Conservation (phyloP, 2,888 invertebrate genomes). For the Petrophora chlorosata region DNA sequence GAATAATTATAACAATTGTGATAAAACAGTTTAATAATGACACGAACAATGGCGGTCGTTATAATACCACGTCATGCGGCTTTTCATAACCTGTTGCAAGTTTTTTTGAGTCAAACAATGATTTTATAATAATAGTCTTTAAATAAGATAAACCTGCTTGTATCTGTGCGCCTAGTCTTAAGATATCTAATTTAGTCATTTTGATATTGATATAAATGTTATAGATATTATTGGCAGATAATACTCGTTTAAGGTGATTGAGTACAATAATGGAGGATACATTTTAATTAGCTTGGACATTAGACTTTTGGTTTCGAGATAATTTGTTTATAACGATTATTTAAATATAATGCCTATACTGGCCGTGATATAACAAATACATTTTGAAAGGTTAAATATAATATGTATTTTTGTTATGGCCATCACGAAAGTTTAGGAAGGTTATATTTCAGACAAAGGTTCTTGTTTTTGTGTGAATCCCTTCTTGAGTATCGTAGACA, state of each 20-base stretch:
- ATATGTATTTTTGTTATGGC: slow-evolving; percentile 10
- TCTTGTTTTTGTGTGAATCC: slow-evolving; percentile 1
- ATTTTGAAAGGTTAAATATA: slow-evolving; percentile 17
- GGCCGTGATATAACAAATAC: slow-evolving; percentile 6
- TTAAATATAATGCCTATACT: slow-evolving; percentile 11
- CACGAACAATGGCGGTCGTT: slow-evolving; percentile 17
- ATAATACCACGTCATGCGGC: not conserved
- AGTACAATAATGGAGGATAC: too few species aligned
- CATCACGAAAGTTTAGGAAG: slow-evolving; percentile 1
- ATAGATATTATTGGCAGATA: too few species aligned
- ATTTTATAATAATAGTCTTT: too few species aligned
- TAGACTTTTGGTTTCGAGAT: too few species aligned
- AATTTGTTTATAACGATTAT: slow-evolving; percentile 9
- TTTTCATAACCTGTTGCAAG: not conserved
- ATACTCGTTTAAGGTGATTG: too few species aligned
- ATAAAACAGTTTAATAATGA: slow-evolving; percentile 7
- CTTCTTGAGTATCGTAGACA: not conserved
- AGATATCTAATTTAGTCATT: too few species aligned
- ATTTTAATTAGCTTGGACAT: too few species aligned
- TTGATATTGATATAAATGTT: too few species aligned
- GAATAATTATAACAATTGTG: slow-evolving; percentile 11
- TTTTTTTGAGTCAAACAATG: not conserved
- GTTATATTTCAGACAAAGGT: slow-evolving; percentile 11
- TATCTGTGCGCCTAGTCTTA: too few species aligned
- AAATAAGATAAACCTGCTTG: too few species aligned